Conservation (phyloP, 2,797 vertebrate species). For the Mionectes olivaceus region DNA sequence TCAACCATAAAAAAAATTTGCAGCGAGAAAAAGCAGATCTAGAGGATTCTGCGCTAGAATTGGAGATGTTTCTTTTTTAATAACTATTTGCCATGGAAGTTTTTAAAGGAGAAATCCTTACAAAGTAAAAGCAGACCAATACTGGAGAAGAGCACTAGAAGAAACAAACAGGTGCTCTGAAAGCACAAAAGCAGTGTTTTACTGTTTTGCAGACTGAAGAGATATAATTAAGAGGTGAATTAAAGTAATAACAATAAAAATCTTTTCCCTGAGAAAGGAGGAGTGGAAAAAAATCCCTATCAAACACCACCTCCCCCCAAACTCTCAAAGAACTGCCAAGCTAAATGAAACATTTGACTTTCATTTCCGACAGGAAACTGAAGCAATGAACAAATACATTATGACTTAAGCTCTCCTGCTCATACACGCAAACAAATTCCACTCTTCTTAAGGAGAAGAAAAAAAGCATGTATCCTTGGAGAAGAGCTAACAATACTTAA, state of each 20-base stretch:
- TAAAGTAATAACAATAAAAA: background rate
- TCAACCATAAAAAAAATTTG: background rate
- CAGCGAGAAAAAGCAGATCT: background rate
- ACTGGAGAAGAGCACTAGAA: background rate
- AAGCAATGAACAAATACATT: conserved; percentile 13
- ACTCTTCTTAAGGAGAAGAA: conserved; percentile 46
- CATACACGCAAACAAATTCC: conserved; percentile 28
- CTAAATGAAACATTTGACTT: conserved; percentile 48
- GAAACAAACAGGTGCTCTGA: background rate
- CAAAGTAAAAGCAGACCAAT: background rate
- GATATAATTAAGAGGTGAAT: background rate
- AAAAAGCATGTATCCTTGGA: conserved; percentile 52
- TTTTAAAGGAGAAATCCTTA: background rate
- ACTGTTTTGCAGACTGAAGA: background rate
- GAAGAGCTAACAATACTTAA: conserved; percentile 54
- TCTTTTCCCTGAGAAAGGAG: background rate
- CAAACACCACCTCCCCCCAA: background rate
- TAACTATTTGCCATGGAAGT: background rate
- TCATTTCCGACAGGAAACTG: conserved; percentile 52
- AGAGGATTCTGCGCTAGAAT: background rate
- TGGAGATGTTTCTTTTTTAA: background rate
- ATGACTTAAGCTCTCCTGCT: conserved; percentile 16
- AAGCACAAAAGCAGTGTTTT: background rate
- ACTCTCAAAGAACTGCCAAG: conserved; percentile 30
- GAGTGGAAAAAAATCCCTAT: background rate